Base-by-base conservation (phyloP, 2,797 vertebrate species). In the Brotula barbata region DNA sequence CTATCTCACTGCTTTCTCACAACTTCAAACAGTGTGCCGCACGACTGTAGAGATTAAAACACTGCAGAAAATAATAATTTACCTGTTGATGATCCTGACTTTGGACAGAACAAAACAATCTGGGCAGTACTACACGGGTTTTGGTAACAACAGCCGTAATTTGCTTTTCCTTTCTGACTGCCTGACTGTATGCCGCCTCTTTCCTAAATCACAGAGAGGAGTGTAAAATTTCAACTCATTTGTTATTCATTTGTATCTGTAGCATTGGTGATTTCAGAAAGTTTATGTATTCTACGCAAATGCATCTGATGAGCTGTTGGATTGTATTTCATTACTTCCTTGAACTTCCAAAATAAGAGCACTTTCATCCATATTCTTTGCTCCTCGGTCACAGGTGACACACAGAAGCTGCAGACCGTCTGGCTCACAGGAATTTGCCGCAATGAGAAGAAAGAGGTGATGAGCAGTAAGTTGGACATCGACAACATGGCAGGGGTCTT, bases 401-500 rank as follows among this genome's bases (percentile, higher is more conserved):
- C 95, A 0, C 96, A 98, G 86, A 97, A 96, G 80, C 90, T 99
- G 73, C 95, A 99, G 90, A 98, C 96, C 0, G 96, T 99, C 58
- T 99, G 97, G 97, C 92, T 99, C 42, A 98, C 97, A 0, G 97
- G 97, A 1, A 99, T 99, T 88, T 99, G 97, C 77, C 94, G 98
- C 8, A 99, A 98, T 0, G 97, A 99, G 89, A 99, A 99, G 92
- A 99, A 98, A 0, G 97, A 99, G 81, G 97, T 96, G 64, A 97
- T 99, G 94, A 98, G 96, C 91, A 97, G 95, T 66, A 99, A 99
- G 82, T 87, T 99, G 78, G 97, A 99, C 84, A 97, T 99, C 0
- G 97, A 99, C 90, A 99, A 99, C 90, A 98, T 98, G 96, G 96
- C 96, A 0, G 96, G 96, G 0, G 96, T 98, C 44, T 98, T 98